Conservation (phyloP, 30 jellyfish, hydroid and myxozoan species). For the Sanderia malayensis region DNA sequence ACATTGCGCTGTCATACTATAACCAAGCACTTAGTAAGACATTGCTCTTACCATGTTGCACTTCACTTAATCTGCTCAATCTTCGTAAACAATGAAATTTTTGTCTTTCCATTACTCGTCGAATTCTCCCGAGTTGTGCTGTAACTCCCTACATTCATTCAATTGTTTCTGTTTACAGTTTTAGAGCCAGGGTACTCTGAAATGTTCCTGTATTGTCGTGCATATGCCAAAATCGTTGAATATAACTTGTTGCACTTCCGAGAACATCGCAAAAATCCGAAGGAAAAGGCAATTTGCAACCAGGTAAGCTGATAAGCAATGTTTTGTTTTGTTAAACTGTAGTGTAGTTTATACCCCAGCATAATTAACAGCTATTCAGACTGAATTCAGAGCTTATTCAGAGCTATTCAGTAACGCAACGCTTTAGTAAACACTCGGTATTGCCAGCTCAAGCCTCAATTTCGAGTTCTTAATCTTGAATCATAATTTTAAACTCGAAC, state of each 20-base stretch:
- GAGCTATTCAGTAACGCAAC: background rate
- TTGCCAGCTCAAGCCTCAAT: too few relatives aligned
- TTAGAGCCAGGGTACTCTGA: constrained; percentile 37
- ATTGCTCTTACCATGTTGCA: too few relatives aligned
- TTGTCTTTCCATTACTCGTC: too few relatives aligned
- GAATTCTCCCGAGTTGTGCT: too few relatives aligned
- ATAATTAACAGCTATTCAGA: background rate
- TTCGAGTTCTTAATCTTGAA: background rate
- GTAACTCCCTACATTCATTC: too few relatives aligned
- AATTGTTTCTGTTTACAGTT: constrained; percentile 18
- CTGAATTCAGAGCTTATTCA: background rate
- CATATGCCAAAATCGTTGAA: constrained; percentile 56
- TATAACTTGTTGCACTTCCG: constrained; percentile 43
- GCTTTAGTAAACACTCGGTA: too few relatives aligned
- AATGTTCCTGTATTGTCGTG: constrained; percentile 52
- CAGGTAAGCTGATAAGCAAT: too few relatives aligned
- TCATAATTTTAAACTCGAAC: background rate
- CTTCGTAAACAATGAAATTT: too few relatives aligned
- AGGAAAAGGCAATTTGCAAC: constrained; percentile 18
- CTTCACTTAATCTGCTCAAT: too few relatives aligned
- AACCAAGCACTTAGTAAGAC: constrained; percentile 25
- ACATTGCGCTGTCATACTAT: constrained; percentile 24
- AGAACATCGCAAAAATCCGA: constrained; percentile 7
- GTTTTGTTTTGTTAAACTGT: too few relatives aligned
- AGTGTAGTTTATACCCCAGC: background rate